Percentiles rank a stretch among this genome's conserved stretches.
Conservation (phyloP, 1,140 invertebrate species). For the Zophobas atratus region DNA sequence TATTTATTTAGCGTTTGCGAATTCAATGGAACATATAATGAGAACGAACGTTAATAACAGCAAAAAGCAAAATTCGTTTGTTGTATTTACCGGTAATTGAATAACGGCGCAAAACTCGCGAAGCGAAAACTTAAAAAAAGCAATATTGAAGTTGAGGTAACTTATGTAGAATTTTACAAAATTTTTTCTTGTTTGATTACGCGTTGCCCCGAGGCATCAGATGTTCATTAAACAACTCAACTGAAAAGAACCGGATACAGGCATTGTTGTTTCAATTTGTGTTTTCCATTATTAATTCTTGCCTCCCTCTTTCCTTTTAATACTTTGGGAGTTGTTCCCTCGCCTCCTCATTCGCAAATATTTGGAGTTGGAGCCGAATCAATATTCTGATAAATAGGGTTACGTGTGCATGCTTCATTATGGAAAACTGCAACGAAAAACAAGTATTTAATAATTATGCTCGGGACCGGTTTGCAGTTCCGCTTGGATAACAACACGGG, state of each 20-base stretch:
- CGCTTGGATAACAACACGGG: constrained; percentile 43
- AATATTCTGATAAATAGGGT: neutral
- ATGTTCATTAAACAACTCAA: constrained; percentile 47
- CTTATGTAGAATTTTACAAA: constrained; percentile 33
- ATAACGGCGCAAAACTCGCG: neutral
- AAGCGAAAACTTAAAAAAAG: constrained; percentile 1
- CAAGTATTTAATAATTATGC: constrained; percentile 35
- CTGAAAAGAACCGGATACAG: constrained; percentile 44
- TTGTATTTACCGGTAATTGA: neutral
- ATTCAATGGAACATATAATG: neutral
- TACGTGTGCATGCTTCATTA: too few species aligned
- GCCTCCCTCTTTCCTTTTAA: constrained; percentile 11
- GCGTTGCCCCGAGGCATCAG: constrained; percentile 17
- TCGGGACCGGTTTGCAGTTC: constrained; percentile 42
- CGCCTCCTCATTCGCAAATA: constrained; percentile 2
- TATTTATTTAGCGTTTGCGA: neutral
- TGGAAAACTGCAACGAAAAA: too few species aligned
- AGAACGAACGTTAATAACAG: neutral
- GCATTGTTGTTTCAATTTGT: constrained; percentile 45
- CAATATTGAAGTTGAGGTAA: constrained; percentile 4
- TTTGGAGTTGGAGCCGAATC: constrained; percentile 7
- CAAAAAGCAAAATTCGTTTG: neutral
- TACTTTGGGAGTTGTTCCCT: constrained; percentile 3
- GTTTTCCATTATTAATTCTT: constrained; percentile 45
- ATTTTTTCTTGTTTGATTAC: constrained; percentile 45